Percentiles rank a stretch among this genome's conserved stretches.
Conservation (phyloP, 2,113 vertebrate species). For the Ondatra zibethicus region DNA sequence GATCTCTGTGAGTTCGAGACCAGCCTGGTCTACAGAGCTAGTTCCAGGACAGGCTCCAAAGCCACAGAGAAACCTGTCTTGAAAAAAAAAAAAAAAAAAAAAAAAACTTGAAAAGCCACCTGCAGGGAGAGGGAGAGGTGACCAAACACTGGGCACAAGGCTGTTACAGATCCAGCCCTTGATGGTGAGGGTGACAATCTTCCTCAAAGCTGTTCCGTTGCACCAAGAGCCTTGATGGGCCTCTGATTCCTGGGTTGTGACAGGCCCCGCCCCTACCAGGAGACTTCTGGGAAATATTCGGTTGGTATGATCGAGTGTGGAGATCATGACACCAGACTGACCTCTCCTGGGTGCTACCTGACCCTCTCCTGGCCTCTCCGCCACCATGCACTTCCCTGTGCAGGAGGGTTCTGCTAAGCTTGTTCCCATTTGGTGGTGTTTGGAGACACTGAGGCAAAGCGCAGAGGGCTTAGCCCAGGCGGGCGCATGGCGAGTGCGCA, state of each 20-base stretch:
- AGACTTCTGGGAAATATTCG: not conserved
- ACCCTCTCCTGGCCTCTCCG: not conserved
- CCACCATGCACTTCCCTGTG: not conserved
- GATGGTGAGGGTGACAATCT: not conserved
- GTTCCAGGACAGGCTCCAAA: too few species aligned
- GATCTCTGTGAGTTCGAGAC: too few species aligned
- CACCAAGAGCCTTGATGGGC: not conserved
- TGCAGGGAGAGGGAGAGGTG: not conserved
- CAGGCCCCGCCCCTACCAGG: not conserved
- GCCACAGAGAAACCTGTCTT: too few species aligned
- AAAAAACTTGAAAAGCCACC: not conserved
- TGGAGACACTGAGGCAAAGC: accelerated
- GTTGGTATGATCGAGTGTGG: not conserved
- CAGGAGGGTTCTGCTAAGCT: not conserved
- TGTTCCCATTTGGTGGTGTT: not conserved
- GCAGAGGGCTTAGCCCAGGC: not conserved
- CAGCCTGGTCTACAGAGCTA: too few species aligned
- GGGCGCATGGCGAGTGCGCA: not conserved
- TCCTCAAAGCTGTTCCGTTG: not conserved
- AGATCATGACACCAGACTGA: not conserved
- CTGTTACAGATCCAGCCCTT: not conserved
- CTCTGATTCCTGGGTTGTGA: not conserved
- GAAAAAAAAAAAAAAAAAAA: too few species aligned
- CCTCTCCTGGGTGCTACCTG: not conserved
- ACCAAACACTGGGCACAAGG: not conserved